Conservation (phyloP, 2,888 invertebrate genomes). For the Pseudococcus jackbeardsleyi region DNA sequence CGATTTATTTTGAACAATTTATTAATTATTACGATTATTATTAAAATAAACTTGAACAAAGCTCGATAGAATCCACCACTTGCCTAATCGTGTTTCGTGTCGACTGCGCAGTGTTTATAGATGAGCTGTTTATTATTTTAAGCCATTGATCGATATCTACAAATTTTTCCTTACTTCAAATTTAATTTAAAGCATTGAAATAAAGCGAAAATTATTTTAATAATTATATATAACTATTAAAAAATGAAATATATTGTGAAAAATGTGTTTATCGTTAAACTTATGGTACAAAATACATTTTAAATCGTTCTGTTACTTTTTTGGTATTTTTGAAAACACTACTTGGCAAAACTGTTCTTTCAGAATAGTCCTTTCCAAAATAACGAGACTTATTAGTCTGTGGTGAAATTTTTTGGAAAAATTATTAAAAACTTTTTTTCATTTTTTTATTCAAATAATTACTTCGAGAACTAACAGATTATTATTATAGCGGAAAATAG, state of each 20-base stretch:
- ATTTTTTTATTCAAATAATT: too few relatives aligned
- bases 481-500: too few relatives aligned
- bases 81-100: slow-evolving; percentile 63
- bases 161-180: neutral
- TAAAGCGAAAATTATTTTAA: neutral
- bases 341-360: neutral
- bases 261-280: neutral
- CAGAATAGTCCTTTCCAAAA: neutral
- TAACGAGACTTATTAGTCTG: too few relatives aligned
- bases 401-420: too few relatives aligned
- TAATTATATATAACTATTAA: neutral
- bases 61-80: slow-evolving; percentile 54
- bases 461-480: too few relatives aligned
- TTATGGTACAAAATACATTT: neutral
- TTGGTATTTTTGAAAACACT: neutral
- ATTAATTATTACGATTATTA: slow-evolving; percentile 10
- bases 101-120: slow-evolving; percentile 35
- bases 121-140: slow-evolving; percentile 7
- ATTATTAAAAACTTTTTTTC: too few relatives aligned
- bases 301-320: neutral
- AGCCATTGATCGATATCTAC: neutral
- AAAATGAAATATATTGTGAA: too few relatives aligned
- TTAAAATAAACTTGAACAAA: slow-evolving; percentile 57
- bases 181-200: neutral
- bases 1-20: slow-evolving; percentile 1